phyloP scores from a whole-genome alignment of 2,888 invertebrate species.

The Stenolophus ochropezus region DNA sequence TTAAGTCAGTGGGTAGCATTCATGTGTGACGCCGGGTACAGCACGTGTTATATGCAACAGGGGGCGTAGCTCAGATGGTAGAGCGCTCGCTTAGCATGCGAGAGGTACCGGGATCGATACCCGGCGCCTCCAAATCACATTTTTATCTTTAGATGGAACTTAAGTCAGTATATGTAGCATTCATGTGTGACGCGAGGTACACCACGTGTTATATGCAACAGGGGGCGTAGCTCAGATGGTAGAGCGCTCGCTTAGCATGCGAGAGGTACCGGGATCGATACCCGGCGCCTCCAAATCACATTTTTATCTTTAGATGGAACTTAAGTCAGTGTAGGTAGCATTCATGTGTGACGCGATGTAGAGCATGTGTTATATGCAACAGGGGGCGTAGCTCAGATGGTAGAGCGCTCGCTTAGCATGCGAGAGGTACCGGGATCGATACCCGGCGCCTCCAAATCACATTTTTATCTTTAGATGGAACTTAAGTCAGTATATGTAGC shows the following conservation, averaged over 20 bases:
- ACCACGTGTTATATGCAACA: not conserved
- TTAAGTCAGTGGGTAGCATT: no score
- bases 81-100: constrained; percentile 77
- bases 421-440: constrained; percentile 78
- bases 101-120: constrained; percentile 77
- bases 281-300: constrained; percentile 71
- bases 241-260: constrained; percentile 77
- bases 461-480: no score
- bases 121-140: constrained; percentile 70
- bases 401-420: constrained; percentile 77
- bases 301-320: not conserved
- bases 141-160: no score
- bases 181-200: not conserved
- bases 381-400: constrained; percentile 75
- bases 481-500: no score
- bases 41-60: not conserved
- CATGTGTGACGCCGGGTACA: not conserved
- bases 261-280: constrained; percentile 78
- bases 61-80: constrained; percentile 76
- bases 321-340: no score
- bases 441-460: constrained; percentile 71
- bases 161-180: no score
- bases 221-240: constrained; percentile 75
- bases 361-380: no score
- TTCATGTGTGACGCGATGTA: no score